These are phyloP conservation scores for Lagopus leucura DNA, from an alignment of 2,113 vertebrate genomes.

Conservation along the genomic window DNA sequence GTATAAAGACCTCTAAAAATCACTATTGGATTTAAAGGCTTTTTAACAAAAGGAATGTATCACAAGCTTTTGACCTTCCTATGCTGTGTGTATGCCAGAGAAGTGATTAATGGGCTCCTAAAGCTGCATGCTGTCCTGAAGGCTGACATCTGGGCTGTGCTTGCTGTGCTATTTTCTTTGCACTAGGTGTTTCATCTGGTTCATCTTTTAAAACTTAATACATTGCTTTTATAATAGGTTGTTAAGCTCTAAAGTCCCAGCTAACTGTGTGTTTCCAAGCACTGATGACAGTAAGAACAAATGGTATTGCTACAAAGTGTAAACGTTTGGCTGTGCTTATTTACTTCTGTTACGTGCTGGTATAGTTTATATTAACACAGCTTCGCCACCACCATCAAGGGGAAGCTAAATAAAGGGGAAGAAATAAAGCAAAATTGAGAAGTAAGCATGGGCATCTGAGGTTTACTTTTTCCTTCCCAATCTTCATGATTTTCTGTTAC, in stretches of 20 bases:
- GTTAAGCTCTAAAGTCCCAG: neutral
- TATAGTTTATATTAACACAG: neutral
- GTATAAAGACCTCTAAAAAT: neutral
- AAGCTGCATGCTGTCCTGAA: neutral
- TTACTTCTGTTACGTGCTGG: neutral
- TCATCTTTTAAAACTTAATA: neutral
- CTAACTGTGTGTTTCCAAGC: neutral
- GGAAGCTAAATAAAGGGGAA: neutral
- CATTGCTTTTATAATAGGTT: neutral
- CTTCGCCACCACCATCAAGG: neutral
- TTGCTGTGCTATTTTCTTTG: neutral
- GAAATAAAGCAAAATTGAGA: neutral
- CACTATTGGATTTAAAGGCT: neutral
- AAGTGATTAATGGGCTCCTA: neutral
- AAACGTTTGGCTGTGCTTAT: neutral
- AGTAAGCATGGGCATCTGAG: neutral
- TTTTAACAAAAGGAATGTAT: slow-evolving; percentile 13
- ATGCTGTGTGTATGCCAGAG: neutral
- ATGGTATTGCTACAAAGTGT: slow-evolving; percentile 14
- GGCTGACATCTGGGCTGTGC: neutral
- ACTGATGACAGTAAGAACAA: slow-evolving; percentile 1
- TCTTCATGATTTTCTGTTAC: neutral
- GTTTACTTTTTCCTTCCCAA: neutral
- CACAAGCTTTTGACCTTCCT: neutral
- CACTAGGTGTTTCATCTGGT: neutral